Conservation (phyloP, 2,888 invertebrate species). For the Neoitamus cyanurus region DNA sequence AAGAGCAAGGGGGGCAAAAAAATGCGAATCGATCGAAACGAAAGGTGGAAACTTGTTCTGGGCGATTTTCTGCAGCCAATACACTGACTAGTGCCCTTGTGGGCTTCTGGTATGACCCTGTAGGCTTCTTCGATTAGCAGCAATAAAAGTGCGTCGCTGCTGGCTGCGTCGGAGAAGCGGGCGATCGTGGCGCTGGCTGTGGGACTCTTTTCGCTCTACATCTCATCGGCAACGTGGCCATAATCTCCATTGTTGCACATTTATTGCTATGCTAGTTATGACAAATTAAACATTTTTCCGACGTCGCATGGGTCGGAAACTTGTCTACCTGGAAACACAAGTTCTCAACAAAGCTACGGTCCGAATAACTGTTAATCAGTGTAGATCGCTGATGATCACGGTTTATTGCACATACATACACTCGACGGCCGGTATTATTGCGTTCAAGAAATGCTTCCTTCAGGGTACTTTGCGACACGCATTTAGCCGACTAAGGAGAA, state of each 20-base stretch:
- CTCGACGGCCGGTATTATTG: neutral
- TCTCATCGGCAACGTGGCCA: neutral
- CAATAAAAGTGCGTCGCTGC: slow-evolving; percentile 8
- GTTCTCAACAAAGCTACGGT: neutral
- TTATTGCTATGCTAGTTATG: neutral
- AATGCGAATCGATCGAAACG: slow-evolving; percentile 15
- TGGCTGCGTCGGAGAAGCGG: neutral
- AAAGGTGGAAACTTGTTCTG: slow-evolving; percentile 34
- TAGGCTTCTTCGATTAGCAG: slow-evolving; percentile 22
- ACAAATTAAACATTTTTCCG: neutral
- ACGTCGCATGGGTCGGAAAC: neutral
- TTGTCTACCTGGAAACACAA: neutral
- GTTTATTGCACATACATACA: neutral
- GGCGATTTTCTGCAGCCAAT: neutral
- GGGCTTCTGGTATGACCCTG: slow-evolving; percentile 41
- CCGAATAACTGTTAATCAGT: slow-evolving; percentile 35
- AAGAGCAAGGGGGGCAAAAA: neutral
- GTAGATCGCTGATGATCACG: slow-evolving; percentile 27
- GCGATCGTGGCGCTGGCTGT: neutral
- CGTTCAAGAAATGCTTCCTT: neutral
- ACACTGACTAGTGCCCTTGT: slow-evolving; percentile 9
- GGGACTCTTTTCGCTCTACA: neutral
- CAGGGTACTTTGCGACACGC: slow-evolving; percentile 19
- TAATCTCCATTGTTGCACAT: neutral
- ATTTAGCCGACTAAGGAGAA: neutral